Conservation (phyloP, 2,797 vertebrate genomes). For the Lates japonicus region DNA sequence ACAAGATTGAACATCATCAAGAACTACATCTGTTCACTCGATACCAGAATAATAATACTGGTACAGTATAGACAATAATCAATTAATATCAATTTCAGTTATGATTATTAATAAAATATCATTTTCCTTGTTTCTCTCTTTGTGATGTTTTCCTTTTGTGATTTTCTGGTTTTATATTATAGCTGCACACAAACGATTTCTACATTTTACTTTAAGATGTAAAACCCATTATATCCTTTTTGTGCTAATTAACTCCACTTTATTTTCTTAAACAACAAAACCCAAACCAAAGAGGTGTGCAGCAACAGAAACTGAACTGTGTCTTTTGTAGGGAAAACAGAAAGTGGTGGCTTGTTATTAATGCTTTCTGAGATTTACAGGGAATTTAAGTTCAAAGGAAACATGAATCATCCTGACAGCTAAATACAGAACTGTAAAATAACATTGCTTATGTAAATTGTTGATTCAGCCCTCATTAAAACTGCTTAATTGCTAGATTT, state of each 20-base stretch:
- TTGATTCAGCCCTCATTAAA: slow-evolving; percentile 32
- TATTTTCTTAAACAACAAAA: not conserved
- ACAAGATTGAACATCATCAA: not conserved
- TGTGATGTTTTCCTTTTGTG: not conserved
- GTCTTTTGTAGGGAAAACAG: not conserved
- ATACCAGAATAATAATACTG: no score
- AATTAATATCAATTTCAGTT: no score
- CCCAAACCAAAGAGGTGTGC: not conserved
- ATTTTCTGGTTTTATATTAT: not conserved
- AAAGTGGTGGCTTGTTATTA: not conserved
- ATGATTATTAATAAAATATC: not conserved
- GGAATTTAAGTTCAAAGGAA: slow-evolving; percentile 8
- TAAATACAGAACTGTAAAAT: not conserved
- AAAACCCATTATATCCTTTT: not conserved
- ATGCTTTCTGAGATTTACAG: not conserved
- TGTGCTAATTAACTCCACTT: not conserved
- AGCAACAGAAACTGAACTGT: not conserved
- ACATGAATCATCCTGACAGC: not conserved
- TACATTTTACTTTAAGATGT: not conserved
- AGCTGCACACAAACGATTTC: no score
- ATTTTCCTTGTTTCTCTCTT: not conserved
- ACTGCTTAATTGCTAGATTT: slow-evolving; percentile 11
- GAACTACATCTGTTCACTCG: no score
- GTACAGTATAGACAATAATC: no score
- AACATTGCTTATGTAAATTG: not conserved